These are phyloP conservation scores for Andrena trimmerana DNA, from an alignment of 2,888 invertebrate species.

Conservation along the genomic window DNA sequence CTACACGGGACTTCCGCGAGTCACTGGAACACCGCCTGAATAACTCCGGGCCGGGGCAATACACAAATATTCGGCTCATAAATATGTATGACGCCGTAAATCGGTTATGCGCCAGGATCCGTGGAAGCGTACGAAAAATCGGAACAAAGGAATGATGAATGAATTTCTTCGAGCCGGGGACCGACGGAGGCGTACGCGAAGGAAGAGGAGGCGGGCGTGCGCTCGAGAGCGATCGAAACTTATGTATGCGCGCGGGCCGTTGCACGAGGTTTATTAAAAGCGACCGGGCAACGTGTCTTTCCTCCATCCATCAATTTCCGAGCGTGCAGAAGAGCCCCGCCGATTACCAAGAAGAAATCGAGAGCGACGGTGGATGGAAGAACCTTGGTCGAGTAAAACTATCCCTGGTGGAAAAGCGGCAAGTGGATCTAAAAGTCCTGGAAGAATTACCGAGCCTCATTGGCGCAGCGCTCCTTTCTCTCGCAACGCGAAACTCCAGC, in stretches of 20 bases:
- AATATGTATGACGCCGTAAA: conserved; percentile 47
- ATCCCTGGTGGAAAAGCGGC: neutral
- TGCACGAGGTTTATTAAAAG: conserved; percentile 40
- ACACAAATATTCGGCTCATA: conserved; percentile 43
- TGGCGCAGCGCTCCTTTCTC: conserved; percentile 24
- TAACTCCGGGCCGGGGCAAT: conserved; percentile 26
- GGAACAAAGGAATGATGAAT: conserved; percentile 36
- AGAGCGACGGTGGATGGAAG: conserved; percentile 1
- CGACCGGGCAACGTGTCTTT: conserved; percentile 22
- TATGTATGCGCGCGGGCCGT: neutral
- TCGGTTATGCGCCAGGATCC: conserved; percentile 48
- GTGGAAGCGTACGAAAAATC: conserved; percentile 22
- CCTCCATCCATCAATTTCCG: conserved; percentile 25
- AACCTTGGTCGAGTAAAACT: neutral
- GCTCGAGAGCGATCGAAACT: conserved; percentile 11
- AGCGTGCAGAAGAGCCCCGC: neutral
- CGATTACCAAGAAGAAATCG: neutral
- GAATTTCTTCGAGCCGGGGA: conserved; percentile 10
- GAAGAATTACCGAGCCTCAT: conserved; percentile 20
- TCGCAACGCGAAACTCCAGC: neutral
- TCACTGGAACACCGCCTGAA: conserved; percentile 51
- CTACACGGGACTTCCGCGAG: conserved; percentile 44
- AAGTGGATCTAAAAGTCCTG: conserved; percentile 5
- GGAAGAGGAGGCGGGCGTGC: neutral
- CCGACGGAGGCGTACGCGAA: neutral